Conservation (phyloP, 2,888 invertebrate species). For the Hemithea aestivaria region DNA sequence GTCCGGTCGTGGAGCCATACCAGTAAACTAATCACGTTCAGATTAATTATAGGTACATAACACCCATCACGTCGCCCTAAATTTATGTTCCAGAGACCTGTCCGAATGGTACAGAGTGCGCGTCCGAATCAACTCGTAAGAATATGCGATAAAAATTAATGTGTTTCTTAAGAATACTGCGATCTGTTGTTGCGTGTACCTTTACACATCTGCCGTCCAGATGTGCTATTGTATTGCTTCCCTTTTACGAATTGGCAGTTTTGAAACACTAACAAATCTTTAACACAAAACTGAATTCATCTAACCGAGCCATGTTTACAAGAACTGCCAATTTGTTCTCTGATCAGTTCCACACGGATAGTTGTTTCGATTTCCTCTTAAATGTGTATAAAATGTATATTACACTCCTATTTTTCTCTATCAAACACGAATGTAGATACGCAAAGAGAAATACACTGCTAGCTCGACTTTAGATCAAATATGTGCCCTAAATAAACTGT, state of each 20-base stretch:
- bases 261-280: slow-evolving; percentile 34
- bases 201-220: slow-evolving; percentile 75
- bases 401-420: slow-evolving; percentile 17
- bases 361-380: slow-evolving; percentile 52
- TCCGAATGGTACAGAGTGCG: slow-evolving; percentile 91
- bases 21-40: slow-evolving; percentile 31
- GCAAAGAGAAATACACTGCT: neutral
- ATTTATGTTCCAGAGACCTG: slow-evolving; percentile 82
- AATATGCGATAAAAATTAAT: slow-evolving; percentile 73
- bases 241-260: slow-evolving; percentile 71
- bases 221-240: slow-evolving; percentile 70
- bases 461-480: no score
- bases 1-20: slow-evolving; percentile 24
- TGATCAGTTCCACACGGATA: slow-evolving; percentile 48
- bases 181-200: slow-evolving; percentile 74
- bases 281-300: slow-evolving; percentile 23
- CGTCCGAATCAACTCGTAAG: slow-evolving; percentile 93
- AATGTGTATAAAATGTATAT: slow-evolving; percentile 14
- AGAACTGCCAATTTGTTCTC: slow-evolving; percentile 68
- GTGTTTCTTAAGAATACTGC: slow-evolving; percentile 71
- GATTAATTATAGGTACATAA: slow-evolving; percentile 46
- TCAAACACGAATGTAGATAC: slow-evolving; percentile 16
- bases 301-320: slow-evolving; percentile 26
- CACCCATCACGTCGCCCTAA: slow-evolving; percentile 66
- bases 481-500: slow-evolving; percentile 18